phyloP scores from a whole-genome alignment of 92 coral and sea anemone genomes.

The Porites lobata region DNA sequence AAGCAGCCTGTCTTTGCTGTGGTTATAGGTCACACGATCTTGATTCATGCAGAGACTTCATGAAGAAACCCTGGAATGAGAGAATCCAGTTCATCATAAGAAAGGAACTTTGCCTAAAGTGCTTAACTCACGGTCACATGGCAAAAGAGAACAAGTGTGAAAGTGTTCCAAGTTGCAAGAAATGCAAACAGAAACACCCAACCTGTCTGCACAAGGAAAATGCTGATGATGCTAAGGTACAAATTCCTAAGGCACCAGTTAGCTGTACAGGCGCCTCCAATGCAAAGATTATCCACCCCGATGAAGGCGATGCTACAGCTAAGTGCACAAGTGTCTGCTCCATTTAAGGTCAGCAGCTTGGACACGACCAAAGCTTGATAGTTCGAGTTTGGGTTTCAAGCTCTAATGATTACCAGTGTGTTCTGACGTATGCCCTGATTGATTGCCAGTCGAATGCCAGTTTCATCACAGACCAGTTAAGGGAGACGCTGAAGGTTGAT shows the following conservation, averaged over 20 bases:
- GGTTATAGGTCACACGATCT: slow-evolving; percentile 27
- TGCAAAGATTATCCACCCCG: not conserved
- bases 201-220: slow-evolving; percentile 61
- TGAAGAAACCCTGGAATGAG: slow-evolving; percentile 28
- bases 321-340: slow-evolving; percentile 34
- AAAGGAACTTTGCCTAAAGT: slow-evolving; percentile 61
- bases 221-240: not conserved
- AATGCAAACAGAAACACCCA: slow-evolving; percentile 55
- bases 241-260: not conserved
- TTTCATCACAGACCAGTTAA: slow-evolving; percentile 57
- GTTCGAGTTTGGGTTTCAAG: slow-evolving; percentile 57
- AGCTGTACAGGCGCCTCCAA: slow-evolving; percentile 11
- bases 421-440: slow-evolving; percentile 63
- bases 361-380: slow-evolving; percentile 59
- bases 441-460: slow-evolving; percentile 73
- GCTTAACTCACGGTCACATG: slow-evolving; percentile 65
- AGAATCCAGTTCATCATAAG: slow-evolving; percentile 49
- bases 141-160: no score
- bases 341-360: slow-evolving; percentile 56
- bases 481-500: slow-evolving; percentile 35
- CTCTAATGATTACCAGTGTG: slow-evolving; percentile 19
- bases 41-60: slow-evolving; percentile 44
- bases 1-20: slow-evolving; percentile 50
- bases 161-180: slow-evolving; percentile 35
- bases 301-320: not conserved